Evolutionary conservation across 2,797 vertebrate species (phyloP).

Genomic region (Tokudaia tokunoshimensis): DNA sequence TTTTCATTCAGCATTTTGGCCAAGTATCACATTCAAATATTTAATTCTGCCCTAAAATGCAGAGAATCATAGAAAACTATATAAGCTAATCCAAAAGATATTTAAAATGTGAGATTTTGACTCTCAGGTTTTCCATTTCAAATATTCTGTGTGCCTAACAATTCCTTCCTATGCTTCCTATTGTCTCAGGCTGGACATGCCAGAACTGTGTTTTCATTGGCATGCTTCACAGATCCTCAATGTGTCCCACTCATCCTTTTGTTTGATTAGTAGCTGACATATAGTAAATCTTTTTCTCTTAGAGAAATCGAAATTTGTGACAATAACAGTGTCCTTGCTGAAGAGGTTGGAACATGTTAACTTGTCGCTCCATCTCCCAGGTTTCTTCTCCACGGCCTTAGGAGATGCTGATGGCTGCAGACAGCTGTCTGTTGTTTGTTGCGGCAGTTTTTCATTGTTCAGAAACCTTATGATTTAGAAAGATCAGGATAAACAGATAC

Average conservation of each 20-base stretch:
- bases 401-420: not conserved
- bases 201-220: not conserved
- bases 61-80: constrained; percentile 51
- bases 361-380: not conserved
- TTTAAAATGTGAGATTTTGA: constrained; percentile 54
- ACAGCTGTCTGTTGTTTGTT: not conserved
- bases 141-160: not conserved
- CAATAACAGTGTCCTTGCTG: not conserved
- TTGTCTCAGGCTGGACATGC: not conserved
- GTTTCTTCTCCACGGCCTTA: not conserved
- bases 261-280: constrained; percentile 5
- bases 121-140: constrained; percentile 45
- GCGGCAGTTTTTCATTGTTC: not conserved
- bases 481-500: not conserved
- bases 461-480: constrained; percentile 20
- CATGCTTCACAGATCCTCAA: not conserved
- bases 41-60: constrained; percentile 70
- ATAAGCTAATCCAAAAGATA: constrained; percentile 56
- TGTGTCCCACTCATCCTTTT: constrained; percentile 2
- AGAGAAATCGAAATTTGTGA: not conserved
- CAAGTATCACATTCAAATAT: constrained; percentile 70
- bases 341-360: not conserved
- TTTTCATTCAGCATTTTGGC: constrained; percentile 77
- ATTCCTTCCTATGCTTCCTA: constrained; percentile 34
- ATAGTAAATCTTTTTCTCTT: not conserved